Conservation (phyloP, 2,797 vertebrate genomes). For the Micropoecilia bifurca region DNA sequence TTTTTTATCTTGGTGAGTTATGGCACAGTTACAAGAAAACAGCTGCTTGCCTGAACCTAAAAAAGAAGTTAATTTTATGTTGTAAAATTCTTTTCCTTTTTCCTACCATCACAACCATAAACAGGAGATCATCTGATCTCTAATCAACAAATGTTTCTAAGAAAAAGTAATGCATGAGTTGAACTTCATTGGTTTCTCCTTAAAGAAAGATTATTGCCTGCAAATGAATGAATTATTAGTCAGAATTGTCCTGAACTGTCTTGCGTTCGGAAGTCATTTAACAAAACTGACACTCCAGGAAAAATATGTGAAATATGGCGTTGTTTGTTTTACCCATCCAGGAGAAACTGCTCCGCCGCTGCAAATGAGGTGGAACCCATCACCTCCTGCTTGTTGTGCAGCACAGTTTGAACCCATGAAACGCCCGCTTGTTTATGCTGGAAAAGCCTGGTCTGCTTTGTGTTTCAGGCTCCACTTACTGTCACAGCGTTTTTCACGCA, state of each 20-base stretch:
- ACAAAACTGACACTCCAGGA: constrained; percentile 33
- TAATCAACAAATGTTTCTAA: too few species aligned
- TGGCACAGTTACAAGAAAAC: neutral
- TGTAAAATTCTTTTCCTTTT: neutral
- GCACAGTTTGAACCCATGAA: constrained; percentile 56
- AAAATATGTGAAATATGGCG: constrained; percentile 32
- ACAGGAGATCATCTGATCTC: neutral
- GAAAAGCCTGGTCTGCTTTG: constrained; percentile 67
- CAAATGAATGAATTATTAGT: constrained; percentile 19
- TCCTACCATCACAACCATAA: neutral
- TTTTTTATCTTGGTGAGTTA: neutral
- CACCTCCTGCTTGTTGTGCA: constrained; percentile 60
- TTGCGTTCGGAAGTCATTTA: constrained; percentile 40
- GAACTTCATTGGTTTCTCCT: neutral
- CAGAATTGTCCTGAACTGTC: constrained; percentile 27
- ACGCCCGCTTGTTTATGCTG: constrained; percentile 36
- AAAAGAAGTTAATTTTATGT: neutral
- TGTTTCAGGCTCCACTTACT: constrained; percentile 67
- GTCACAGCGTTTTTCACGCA: constrained; percentile 72
- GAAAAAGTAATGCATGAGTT: too few species aligned
- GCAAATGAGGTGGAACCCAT: constrained; percentile 53
- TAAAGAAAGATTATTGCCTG: constrained; percentile 15
- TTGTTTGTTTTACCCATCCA: constrained; percentile 26
- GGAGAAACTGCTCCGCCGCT: constrained; percentile 2
- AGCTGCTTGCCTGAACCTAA: neutral